Conservation (phyloP, 2,797 vertebrate genomes). For the Odontamblyopus lacepedii region DNA sequence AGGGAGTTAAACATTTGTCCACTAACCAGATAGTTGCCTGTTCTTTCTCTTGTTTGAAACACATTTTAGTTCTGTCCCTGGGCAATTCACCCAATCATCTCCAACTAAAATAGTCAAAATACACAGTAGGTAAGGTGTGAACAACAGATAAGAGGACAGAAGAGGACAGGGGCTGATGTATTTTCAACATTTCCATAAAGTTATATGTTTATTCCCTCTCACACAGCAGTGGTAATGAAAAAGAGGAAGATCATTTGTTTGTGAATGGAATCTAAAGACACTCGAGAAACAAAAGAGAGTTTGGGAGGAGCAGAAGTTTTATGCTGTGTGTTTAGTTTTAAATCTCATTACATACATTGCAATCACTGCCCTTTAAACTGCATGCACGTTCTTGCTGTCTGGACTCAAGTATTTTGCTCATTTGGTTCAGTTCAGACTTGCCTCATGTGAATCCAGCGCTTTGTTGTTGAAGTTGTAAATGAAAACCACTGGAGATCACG, state of each 20-base stretch:
- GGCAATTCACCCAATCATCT: background rate
- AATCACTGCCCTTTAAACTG: background rate
- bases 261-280: background rate
- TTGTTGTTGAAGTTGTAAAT: background rate
- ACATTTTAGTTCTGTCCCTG: background rate
- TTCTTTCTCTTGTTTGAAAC: too few species aligned
- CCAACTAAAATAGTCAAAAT: too few species aligned
- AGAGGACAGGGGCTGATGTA: background rate
- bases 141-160: too few species aligned
- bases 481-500: background rate
- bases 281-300: background rate
- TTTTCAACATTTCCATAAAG: background rate
- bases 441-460: background rate
- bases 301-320: too few species aligned
- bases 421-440: background rate
- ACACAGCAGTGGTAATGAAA: background rate
- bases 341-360: too few species aligned
- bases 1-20: background rate
- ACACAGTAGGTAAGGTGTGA: too few species aligned
- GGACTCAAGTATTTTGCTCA: background rate
- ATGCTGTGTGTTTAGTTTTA: too few species aligned
- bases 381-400: background rate
- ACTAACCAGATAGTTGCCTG: background rate
- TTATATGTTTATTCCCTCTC: background rate
- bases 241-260: background rate